Conservation (phyloP, 2,113 vertebrate species). For the western clawed frog (Xenopus tropicalis) region DNA sequence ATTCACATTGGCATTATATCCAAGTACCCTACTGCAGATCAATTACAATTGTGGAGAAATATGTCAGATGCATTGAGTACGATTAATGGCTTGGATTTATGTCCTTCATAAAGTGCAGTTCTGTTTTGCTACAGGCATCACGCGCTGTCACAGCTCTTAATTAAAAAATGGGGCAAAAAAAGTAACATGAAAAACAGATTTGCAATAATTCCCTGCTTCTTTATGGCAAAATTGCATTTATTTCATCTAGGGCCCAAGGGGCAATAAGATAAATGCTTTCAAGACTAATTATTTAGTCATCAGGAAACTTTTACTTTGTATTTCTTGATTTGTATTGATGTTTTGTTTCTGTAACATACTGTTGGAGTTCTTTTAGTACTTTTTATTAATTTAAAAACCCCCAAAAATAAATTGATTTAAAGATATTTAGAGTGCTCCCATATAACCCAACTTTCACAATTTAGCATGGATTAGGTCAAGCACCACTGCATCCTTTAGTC, state of each 20-base stretch:
- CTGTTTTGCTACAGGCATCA: neutral
- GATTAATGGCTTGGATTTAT: slow-evolving; percentile 32
- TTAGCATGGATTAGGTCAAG: too few relatives aligned
- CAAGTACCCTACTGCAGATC: slow-evolving; percentile 26
- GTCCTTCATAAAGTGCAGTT: slow-evolving; percentile 26
- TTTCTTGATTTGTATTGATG: too few relatives aligned
- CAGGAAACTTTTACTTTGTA: neutral
- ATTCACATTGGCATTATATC: slow-evolving; percentile 38
- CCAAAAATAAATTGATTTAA: too few relatives aligned
- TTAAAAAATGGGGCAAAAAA: slow-evolving; percentile 21
- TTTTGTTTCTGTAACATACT: too few relatives aligned
- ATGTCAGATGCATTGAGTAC: slow-evolving; percentile 33
- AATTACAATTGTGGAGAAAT: slow-evolving; percentile 33
- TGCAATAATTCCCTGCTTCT: neutral
- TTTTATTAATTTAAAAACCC: too few relatives aligned
- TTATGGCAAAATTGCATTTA: neutral
- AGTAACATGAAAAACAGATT: slow-evolving; percentile 13
- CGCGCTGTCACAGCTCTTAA: slow-evolving; percentile 10
- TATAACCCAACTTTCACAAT: too few relatives aligned
- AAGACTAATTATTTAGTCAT: neutral
- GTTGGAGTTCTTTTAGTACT: neutral
- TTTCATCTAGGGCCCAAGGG: neutral
- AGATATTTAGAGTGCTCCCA: too few relatives aligned
- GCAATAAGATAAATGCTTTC: slow-evolving; percentile 8
- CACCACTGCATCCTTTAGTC: too few relatives aligned